Evolutionary conservation across 2,888 invertebrate species (phyloP), one percentile per base, ranked within the genome.

Genomic region (Dendrolimus pini): DNA sequence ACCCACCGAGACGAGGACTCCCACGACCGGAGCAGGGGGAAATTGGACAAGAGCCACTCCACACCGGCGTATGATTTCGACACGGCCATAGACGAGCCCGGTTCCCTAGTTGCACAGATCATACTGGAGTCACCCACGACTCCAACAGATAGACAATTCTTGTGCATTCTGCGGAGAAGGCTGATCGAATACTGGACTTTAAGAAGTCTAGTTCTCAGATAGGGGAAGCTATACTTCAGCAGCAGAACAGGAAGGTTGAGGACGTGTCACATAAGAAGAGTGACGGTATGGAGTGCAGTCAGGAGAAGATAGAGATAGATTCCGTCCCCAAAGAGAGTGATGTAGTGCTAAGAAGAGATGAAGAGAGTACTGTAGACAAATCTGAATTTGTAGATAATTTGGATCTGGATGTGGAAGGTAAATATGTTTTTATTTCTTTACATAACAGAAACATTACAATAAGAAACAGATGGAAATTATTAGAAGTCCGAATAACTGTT

Each of bases 51-150:
- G 83, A 94, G 94, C 69, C 93, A 95, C 78, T 96, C 96, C 66
- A 95, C 96, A n/a, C 96, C 96, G 1, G 95, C 95, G 0, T 96
- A 96, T 80, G 95, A 95, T 80, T 89, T 92, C 55, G 91, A 83
- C 59, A 87, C 65, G 2, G 57, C 91, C 56, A 63, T 47, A 1
- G 47, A 47, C 9, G 47, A 47, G 47, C 68, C 69, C 8, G 71
- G 68, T 7, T 56, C 72, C 42, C 74, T 77, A 10, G 68, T 71
- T 57, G 66, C 79, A 56, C 80, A 79, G 65, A 66, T 78, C 58
- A 85, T 86, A 52, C 87, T 86, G 9, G 86, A 86, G 69, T 83
- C 87, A 0, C 86, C 86, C 52, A 74, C 74, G 57, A 71, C 79
- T 41, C 81, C 80, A 12, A 64, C 70, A 1, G 78, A 76, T 59